Evolutionary conservation across 2,888 invertebrate species (phyloP).

Genomic region (Thelaira solivaga): DNA sequence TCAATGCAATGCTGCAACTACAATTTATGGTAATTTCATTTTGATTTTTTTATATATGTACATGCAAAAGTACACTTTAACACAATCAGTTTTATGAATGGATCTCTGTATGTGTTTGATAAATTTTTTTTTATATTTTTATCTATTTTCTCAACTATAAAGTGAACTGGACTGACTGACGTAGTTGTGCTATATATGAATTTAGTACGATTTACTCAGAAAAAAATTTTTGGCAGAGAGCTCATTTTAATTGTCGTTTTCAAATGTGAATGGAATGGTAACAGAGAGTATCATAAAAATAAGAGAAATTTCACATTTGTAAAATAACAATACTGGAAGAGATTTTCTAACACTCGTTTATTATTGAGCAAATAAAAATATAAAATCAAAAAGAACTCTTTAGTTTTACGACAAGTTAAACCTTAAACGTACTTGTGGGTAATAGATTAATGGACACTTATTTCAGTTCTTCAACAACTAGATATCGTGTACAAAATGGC

Average conservation of each 20-base stretch:
- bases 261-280: conserved; percentile 67
- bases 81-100: conserved; percentile 37
- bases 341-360: too few species aligned
- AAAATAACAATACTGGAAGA: conserved; percentile 64
- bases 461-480: too few species aligned
- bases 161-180: too few species aligned
- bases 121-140: neutral
- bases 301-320: too few species aligned
- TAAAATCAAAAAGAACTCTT: too few species aligned
- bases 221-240: conserved; percentile 70
- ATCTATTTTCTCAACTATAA: conserved; percentile 53
- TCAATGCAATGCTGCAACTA: conserved; percentile 9
- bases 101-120: neutral
- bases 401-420: too few species aligned
- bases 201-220: conserved; percentile 69
- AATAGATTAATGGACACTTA: too few species aligned
- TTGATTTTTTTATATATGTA: neutral
- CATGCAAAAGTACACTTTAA: too few species aligned
- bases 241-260: conserved; percentile 68
- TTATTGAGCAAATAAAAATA: too few species aligned
- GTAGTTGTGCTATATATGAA: conserved; percentile 68
- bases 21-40: conserved; percentile 34
- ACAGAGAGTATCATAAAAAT: conserved; percentile 66
- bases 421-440: too few species aligned
- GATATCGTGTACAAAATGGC: too few species aligned